Base-by-base conservation (phyloP, 2,888 invertebrate species). In the Loripinus fragilis region DNA sequence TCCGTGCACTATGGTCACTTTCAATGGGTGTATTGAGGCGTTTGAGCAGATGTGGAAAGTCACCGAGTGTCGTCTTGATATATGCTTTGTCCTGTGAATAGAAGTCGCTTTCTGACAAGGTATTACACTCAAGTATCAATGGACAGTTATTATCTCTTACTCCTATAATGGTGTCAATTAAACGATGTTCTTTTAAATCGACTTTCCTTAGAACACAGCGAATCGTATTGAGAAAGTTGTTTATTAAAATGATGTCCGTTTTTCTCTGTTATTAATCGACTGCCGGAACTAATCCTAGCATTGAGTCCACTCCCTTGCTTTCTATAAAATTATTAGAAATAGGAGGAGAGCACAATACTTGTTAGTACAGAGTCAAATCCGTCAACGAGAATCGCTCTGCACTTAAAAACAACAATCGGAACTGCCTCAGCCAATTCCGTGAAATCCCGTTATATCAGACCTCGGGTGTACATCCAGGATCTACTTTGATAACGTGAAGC, bases 21-120 rank as follows among this genome's bases (percentile, higher is more conserved):
- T 76, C 67, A 72, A 72, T 72, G 20, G 45, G 25, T 71, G 71
- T 76, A 71, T 76, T 72, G 72, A 76, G 60, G 48, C 72, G 71
- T 71, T 72, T 38, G 45, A 64, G 42, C 38, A 65, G 33, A 66
- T 66, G 50, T 33, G 41, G 7, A 38, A 52, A 52, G 33, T 60
- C 60, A 60, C 10, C 33, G 33, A 12, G 60, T 12, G 60, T 60
- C 33, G 30, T 33, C 23, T 60, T 28, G 33, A 60, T 60, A 60
- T 33, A 60, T 10, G 7, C 60, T 20, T 60, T 60, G 60, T 60
- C 60, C 23, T 10, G 2, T 60, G 23, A 33, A 60, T 60, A 2
- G 33, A 7, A 33, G 30, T 60, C 33, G 5, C 30, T 60, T 23
- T 23, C 60, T 60, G 60, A 60, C 60, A 60, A 60, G 60, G 33